Base-by-base conservation (phyloP, 1,140 invertebrate species). In the Drosophila pseudoobscura region DNA sequence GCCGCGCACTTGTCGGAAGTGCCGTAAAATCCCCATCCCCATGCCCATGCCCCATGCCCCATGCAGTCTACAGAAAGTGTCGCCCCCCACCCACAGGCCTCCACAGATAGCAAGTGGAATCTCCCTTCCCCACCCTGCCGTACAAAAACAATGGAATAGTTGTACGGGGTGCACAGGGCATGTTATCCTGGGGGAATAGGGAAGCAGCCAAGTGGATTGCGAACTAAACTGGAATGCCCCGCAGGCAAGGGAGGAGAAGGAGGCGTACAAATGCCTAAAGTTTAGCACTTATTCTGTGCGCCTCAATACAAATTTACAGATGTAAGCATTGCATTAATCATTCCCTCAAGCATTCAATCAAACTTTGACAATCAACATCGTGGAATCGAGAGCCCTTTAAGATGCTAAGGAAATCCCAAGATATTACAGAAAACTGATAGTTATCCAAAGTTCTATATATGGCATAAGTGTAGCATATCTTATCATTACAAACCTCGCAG, bases 401-500 rank as follows among this genome's bases (percentile, higher is more conserved):
- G 65, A 69, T 51, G 63, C 49, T 68, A 9, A 9, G 9, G 9
- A 9, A 69, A 69, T 69, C 63, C 63, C 51, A 52, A 47, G 59
- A 43, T 69, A 8, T 31, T 2, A 0, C 29, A 8, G 29, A 7
- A 31, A 24, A 24, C 3, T 3, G 24, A 29, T 29, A 29, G 29
- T 31, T 31, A 31, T 31, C 29, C 29, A 8, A 31, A 31, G 29
- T 31, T 31, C 29, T 15, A 55, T 44, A n/a, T n/a, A 26, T 8
- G 2, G n/a, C n/a, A 24, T 44, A 26, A 26, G 24, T 5, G 13
- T 24, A n/a, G 6, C 1, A 56, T 13, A 39, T 52, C 35, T 5
- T 15, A 35, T 20, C 8, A 22, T 47, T 64, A 78, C 90, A 91
- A 92, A 96, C 96, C 93, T 96, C 94, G 85, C 96, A 97, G 92